phyloP scores from a whole-genome alignment of 2,797 vertebrate species.

The Malacoctenus gilli region DNA sequence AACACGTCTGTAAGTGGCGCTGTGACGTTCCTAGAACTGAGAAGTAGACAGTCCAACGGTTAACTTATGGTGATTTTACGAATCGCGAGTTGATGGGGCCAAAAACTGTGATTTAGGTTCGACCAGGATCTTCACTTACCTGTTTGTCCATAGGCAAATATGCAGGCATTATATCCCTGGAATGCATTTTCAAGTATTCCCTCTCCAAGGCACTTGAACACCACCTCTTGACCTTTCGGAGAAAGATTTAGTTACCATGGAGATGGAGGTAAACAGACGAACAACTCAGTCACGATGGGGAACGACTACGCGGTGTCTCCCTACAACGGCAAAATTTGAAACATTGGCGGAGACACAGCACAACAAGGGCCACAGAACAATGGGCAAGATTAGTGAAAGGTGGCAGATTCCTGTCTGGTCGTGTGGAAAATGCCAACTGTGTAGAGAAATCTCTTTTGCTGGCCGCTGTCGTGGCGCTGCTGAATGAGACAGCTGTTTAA shows the following conservation, averaged over 20 bases:
- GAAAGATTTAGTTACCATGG: conserved; percentile 67
- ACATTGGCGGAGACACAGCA: conserved; percentile 13
- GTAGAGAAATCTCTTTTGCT: conserved; percentile 55
- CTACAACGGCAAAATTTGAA: conserved; percentile 13
- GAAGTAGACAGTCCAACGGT: too few relatives aligned
- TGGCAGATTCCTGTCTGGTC: conserved; percentile 51
- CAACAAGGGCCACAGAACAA: conserved; percentile 16
- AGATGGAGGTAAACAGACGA: conserved; percentile 63
- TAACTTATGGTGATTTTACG: too few relatives aligned
- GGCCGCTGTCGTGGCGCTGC: conserved; percentile 48
- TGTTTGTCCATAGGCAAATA: conserved; percentile 99
- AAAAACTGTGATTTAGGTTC: background rate
- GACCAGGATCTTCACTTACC: conserved; percentile 79
- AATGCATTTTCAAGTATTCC: conserved; percentile 99
- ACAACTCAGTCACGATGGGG: conserved; percentile 23
- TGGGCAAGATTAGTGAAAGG: conserved; percentile 27
- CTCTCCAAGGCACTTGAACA: conserved; percentile 99
- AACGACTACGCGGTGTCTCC: background rate
- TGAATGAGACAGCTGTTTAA: conserved; percentile 77
- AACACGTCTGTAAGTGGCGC: too few relatives aligned
- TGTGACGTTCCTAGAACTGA: too few relatives aligned
- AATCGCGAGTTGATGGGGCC: too few relatives aligned
- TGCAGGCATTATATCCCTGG: conserved; percentile 99
- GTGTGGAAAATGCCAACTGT: conserved; percentile 51
- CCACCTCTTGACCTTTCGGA: conserved; percentile 94